Conservation (phyloP, 2,797 vertebrate genomes). For the Myioborus miniatus region DNA sequence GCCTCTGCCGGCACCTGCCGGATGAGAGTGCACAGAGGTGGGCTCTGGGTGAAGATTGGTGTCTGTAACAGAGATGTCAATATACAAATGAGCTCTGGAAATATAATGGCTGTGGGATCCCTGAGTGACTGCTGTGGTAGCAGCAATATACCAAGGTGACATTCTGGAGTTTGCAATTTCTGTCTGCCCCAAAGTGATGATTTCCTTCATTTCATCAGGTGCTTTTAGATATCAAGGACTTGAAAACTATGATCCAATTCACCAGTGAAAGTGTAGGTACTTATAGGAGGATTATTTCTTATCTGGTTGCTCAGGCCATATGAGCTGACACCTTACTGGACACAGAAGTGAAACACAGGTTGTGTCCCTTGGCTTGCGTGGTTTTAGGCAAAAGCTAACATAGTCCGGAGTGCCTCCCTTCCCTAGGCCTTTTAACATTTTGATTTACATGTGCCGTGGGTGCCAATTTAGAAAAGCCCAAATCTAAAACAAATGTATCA, state of each 20-base stretch:
- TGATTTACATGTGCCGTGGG: neutral
- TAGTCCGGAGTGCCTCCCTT: neutral
- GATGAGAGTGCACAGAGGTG: neutral
- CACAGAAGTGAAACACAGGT: neutral
- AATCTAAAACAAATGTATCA: neutral
- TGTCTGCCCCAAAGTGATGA: neutral
- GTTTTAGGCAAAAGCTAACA: neutral
- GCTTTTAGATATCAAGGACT: neutral
- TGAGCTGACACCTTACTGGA: neutral
- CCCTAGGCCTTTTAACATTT: neutral
- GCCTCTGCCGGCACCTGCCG: neutral
- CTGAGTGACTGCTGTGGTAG: accelerated
- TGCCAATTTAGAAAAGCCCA: neutral
- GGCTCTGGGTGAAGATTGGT: neutral
- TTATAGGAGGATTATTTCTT: neutral
- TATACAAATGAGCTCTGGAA: neutral
- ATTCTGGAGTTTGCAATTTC: neutral
- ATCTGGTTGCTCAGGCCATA: neutral
- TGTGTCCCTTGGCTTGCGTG: neutral
- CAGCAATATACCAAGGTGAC: neutral
- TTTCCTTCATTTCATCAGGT: neutral
- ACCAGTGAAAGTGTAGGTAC: neutral
- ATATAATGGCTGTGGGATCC: accelerated
- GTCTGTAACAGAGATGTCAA: neutral
- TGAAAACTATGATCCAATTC: neutral